A percentile compares a stretch with the other conserved stretches of the same genome.
phyloP scores from a whole-genome alignment of 2,113 vertebrate genomes.

The Capreolus pygargus region DNA sequence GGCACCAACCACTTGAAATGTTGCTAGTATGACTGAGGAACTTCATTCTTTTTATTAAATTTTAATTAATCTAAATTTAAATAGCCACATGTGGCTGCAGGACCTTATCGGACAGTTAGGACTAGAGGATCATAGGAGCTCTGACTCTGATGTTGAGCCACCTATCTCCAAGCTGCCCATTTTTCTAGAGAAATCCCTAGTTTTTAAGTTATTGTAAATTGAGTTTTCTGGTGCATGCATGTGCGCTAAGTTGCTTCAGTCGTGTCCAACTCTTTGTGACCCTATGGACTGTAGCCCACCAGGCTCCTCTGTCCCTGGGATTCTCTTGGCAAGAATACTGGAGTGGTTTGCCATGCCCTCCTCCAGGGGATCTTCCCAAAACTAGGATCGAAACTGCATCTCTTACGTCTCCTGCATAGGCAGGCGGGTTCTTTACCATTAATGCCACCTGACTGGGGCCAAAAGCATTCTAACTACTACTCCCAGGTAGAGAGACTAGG shows the following conservation, averaged over 20 bases:
- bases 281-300: neutral
- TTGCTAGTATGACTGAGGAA: neutral
- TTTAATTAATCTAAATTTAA: neutral
- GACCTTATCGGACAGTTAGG: neutral
- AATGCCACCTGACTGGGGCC: neutral
- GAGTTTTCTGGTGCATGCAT: neutral
- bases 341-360: neutral
- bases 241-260: neutral
- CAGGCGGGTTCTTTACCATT: neutral
- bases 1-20: neutral
- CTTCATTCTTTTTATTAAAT: neutral
- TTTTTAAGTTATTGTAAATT: neutral
- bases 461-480: neutral
- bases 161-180: neutral
- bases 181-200: neutral
- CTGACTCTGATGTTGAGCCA: neutral
- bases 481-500: neutral
- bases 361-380: neutral
- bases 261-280: neutral
- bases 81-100: neutral
- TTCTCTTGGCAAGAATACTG: neutral
- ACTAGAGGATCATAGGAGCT: neutral
- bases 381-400: neutral
- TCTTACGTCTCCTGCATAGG: neutral
- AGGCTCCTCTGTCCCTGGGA: neutral